phyloP scores from a whole-genome alignment of 2,113 vertebrate species.

The Sylvilagus bachmani region DNA sequence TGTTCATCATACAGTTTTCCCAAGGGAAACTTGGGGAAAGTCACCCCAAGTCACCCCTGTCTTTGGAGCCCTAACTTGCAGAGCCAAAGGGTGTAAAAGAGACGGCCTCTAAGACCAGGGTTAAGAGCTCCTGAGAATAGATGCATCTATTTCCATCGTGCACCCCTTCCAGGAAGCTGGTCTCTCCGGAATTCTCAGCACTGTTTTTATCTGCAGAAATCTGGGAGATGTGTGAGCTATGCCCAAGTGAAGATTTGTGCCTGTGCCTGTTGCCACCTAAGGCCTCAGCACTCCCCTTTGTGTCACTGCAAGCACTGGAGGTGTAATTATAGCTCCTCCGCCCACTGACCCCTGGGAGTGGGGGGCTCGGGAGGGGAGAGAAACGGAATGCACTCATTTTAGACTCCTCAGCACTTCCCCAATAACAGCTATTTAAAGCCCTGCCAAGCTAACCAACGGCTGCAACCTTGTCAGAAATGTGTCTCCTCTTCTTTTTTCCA shows the following conservation, averaged over 20 bases:
- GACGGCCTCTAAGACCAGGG: constrained; percentile 14
- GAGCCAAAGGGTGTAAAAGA: constrained; percentile 47
- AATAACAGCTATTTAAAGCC: constrained; percentile 75
- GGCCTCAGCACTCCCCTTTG: constrained; percentile 68
- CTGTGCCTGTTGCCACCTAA: constrained; percentile 58
- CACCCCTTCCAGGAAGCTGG: constrained; percentile 64
- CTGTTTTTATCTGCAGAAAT: constrained; percentile 76
- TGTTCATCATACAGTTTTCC: constrained; percentile 8
- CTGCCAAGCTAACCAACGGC: constrained; percentile 51
- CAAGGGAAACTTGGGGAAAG: neutral
- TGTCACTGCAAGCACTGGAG: constrained; percentile 76
- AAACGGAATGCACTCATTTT: constrained; percentile 68
- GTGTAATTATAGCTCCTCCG: constrained; percentile 79
- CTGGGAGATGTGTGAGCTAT: constrained; percentile 76
- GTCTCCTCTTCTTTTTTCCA: constrained; percentile 60
- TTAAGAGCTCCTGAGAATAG: constrained; percentile 81
- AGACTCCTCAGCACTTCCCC: constrained; percentile 51
- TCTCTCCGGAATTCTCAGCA: constrained; percentile 70
- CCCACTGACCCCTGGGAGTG: constrained; percentile 66
- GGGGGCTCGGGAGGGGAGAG: neutral
- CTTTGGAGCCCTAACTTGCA: constrained; percentile 55
- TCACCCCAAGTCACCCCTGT: constrained; percentile 12
- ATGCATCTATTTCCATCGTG: constrained; percentile 80
- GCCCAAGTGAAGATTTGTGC: constrained; percentile 55
- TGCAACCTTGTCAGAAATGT: constrained; percentile 57